phyloP scores from a whole-genome alignment of 2,113 vertebrate genomes.

The Myotis yumanensis region DNA sequence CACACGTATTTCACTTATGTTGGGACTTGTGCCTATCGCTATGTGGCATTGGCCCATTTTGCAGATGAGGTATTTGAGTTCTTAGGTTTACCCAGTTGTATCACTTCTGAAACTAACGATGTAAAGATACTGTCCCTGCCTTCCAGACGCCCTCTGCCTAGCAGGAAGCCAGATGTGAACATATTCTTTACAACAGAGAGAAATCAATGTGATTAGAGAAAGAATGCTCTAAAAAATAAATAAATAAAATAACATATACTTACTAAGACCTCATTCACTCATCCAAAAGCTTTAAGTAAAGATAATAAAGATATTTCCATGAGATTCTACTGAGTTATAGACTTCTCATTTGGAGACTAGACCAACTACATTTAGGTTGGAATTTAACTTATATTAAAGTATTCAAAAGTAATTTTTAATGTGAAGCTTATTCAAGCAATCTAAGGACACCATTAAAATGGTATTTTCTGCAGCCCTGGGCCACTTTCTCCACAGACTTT shows the following conservation, averaged over 20 bases:
- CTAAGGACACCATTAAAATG: neutral
- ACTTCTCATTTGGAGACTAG: neutral
- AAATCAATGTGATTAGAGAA: neutral
- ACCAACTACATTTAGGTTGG: neutral
- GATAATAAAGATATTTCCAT: neutral
- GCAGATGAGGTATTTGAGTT: neutral
- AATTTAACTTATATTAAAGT: neutral
- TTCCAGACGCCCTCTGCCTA: neutral
- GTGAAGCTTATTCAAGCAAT: neutral
- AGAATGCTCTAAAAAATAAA: neutral
- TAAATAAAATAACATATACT: neutral
- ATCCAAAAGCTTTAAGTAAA: neutral
- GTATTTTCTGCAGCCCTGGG: slow-evolving; percentile 1
- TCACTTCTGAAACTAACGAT: neutral
- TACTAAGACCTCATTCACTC: neutral
- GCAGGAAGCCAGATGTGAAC: neutral
- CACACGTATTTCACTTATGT: neutral
- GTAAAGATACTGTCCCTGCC: neutral
- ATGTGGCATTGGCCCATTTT: neutral
- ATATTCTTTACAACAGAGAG: neutral
- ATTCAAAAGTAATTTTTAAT: slow-evolving; percentile 8
- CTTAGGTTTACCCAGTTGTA: neutral
- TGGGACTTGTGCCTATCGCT: neutral
- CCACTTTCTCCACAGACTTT: slow-evolving; percentile 34
- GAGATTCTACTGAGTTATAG: neutral